Evolutionary conservation across 2,797 vertebrate species (phyloP), one percentile per base, ranked within the genome.

Genomic region (Saxicola maurus): DNA sequence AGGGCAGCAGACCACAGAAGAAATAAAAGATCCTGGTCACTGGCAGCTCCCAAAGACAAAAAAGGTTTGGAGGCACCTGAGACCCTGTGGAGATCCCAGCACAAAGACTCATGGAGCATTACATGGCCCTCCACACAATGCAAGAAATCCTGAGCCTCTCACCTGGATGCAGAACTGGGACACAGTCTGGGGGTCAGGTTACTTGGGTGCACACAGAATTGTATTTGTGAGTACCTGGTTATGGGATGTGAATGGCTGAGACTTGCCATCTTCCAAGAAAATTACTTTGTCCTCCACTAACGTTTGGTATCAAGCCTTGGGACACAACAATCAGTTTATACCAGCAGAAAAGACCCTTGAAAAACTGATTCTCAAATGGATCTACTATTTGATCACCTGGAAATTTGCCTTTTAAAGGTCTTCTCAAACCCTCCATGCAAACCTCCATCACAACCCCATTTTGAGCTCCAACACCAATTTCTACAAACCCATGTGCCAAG

Each of bases 41-140:
- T 62, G n/a, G 35, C 52, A 49, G 40, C 11, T 91, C 14, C 42
- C 46, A 71, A 20, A 77, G 31, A 27, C 51, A 64, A 40, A 40
- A 76, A 60, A 3, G 2, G 2, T 69, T 87, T 17, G 8, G n/a
- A 38, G 31, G 52, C 13, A 69, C n/a, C 13, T 19, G 37, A 5
- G 6, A 38, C 30, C 24, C 53, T 30, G 25, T 66, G 62, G 46
- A 57, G 57, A 69, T 64, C 7, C 17, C 65, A 77, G 31, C 27
- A 87, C 1, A 4, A 37, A 43, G 10, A 23, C 8, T 57, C 28
- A 17, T 0, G 37, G 19, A 64, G 8, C 30, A 4, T 45, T 30
- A 17, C 25, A 21, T 13, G 11, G 15, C 3, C 7, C 21, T 71
- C 20, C 2, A 3, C 0, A 2, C 17, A 66, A 18, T 0, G 28